These are phyloP conservation scores for Drosophila nr. medialis DNA, from an alignment of 2,888 invertebrate genomes.

Conservation along the genomic window DNA sequence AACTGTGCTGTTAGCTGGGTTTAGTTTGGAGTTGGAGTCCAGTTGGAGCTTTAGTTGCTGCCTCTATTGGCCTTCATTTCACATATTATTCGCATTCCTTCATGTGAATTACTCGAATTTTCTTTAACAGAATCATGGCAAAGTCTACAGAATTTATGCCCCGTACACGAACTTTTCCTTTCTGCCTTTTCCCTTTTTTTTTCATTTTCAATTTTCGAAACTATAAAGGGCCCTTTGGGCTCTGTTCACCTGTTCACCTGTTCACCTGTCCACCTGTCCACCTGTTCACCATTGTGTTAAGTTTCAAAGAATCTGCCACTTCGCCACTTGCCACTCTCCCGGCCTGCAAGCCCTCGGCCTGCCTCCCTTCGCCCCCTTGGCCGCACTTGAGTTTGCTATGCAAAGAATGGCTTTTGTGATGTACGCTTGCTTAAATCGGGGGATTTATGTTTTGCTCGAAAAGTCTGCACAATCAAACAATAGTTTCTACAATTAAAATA, in stretches of 20 bases:
- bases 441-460: conserved; percentile 17
- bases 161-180: background rate
- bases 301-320: conserved; percentile 42
- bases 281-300: conserved; percentile 33
- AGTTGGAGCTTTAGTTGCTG: background rate
- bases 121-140: background rate
- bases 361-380: background rate
- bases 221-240: conserved; percentile 51
- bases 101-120: conserved; percentile 1
- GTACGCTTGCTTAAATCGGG: conserved; percentile 32
- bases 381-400: conserved; percentile 10
- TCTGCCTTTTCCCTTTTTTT: background rate
- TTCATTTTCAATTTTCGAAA: conserved; percentile 18
- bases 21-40: background rate
- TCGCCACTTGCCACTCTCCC: background rate
- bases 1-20: background rate
- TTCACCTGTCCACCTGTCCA: conserved; percentile 11
- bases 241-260: conserved; percentile 19
- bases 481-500: background rate
- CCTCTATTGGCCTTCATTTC: background rate
- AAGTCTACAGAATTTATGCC: background rate
- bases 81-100: background rate
- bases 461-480: background rate
- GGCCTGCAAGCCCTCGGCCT: background rate
- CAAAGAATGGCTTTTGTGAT: conserved; percentile 25